Percentiles rank a stretch among this genome's conserved stretches.
These are phyloP conservation scores for Drusus annulatus DNA, from an alignment of 1,140 invertebrate species.

Conservation along the genomic window DNA sequence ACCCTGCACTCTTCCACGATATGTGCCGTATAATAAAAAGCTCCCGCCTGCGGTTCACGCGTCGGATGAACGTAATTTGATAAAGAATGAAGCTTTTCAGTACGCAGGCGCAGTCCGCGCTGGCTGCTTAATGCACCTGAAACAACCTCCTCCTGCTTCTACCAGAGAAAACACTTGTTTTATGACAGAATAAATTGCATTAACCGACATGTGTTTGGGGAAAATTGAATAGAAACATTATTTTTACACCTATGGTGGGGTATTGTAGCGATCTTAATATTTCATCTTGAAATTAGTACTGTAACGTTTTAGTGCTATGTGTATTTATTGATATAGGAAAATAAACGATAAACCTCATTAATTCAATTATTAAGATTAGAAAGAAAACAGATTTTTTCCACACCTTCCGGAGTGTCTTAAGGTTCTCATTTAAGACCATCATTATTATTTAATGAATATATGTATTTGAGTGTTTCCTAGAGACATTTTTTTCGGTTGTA, in stretches of 20 bases:
- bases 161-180: slow-evolving; percentile 37
- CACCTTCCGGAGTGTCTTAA: too few relatives aligned
- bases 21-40: slow-evolving; percentile 42
- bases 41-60: slow-evolving; percentile 38
- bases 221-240: slow-evolving; percentile 27
- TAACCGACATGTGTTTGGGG: slow-evolving; percentile 27
- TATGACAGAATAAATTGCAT: slow-evolving; percentile 32
- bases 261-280: too few relatives aligned
- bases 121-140: slow-evolving; percentile 37
- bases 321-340: too few relatives aligned
- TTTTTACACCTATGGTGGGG: slow-evolving; percentile 11
- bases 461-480: too few relatives aligned
- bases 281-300: too few relatives aligned
- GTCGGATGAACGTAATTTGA: slow-evolving; percentile 47
- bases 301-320: too few relatives aligned
- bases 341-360: too few relatives aligned
- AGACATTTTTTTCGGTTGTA: too few relatives aligned
- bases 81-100: slow-evolving; percentile 43
- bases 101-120: slow-evolving; percentile 20
- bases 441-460: too few relatives aligned
- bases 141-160: background rate
- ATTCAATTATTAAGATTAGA: too few relatives aligned
- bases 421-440: too few relatives aligned
- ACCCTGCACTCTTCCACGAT: background rate
- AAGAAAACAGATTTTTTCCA: too few relatives aligned